Base-by-base conservation (phyloP, 2,888 invertebrate species). In the Tetramorium bicarinatum region DNA sequence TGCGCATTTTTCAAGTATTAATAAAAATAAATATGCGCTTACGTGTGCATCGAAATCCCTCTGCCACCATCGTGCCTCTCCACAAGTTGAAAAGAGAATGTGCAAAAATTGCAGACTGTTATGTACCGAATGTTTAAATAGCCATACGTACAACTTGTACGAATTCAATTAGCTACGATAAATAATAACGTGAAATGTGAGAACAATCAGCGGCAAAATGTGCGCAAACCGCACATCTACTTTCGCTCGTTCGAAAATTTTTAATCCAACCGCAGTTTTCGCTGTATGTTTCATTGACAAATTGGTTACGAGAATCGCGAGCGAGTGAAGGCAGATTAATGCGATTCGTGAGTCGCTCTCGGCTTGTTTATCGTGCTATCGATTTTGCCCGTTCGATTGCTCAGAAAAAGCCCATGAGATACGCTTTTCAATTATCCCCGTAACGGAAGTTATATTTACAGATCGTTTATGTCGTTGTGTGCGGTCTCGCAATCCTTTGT, bases 361-460 rank as follows among this genome's bases (percentile, higher is more conserved):
- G 56, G 34, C 77, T 77, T 77, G 72, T 77, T 77, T 59, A 56
- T 72, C 75, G 79, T 18, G 59, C 75, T n/a, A 79, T 79, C 59
- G 79, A 79, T 79, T 74, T 79, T 15, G 21, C 47, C n/a, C 13
- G n/a, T 34, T 47, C 79, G 75, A 80, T 59, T 74, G 79, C 34
- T 74, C 75, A 47, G 75, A 72, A 80, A 80, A 80, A 72, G 47
- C 21, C 11, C 21, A 25, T 8, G 75, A 79, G 59, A 80, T 72
- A 75, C 47, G 75, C 59, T 59, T 34, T 59, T 80, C 79, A 75
- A 80, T 80, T 80, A 80, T 80, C 59, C 15, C 47, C 18, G 44
- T 38, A 80, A 47, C 59, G 44, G 79, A 56, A 59, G 56, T 47
- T 75, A 56, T 75, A 80, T 80, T 80, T 59, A 72, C 79, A 59